Evolutionary conservation across 2,888 invertebrate genomes (phyloP).

Genomic region (Xestia rhomboidea): DNA sequence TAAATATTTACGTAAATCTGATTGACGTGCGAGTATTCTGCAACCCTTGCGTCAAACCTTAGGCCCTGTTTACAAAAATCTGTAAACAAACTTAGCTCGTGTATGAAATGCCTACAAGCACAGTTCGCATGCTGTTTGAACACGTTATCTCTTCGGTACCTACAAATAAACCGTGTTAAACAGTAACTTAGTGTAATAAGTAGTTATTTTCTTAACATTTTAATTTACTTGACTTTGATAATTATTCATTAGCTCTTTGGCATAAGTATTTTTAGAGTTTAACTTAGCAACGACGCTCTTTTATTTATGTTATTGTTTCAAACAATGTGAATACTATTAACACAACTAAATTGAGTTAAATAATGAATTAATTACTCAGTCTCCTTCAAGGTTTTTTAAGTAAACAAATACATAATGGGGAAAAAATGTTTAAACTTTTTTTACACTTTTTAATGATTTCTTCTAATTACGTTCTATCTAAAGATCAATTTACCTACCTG

Average conservation of each 20-base stretch:
- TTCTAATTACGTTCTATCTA: not conserved
- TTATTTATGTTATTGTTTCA: not conserved
- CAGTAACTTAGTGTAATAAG: conserved; percentile 10
- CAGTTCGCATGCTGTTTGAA: conserved; percentile 28
- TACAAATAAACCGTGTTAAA: conserved; percentile 18
- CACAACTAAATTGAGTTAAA: not conserved
- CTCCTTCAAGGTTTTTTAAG: not conserved
- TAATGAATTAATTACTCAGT: conserved; percentile 5
- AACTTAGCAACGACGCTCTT: not conserved
- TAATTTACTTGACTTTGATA: not conserved
- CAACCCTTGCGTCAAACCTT: conserved; percentile 17
- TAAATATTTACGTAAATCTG: conserved; percentile 64
- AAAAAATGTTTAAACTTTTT: not conserved
- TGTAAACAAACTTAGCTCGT: conserved; percentile 7
- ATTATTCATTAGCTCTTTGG: not conserved
- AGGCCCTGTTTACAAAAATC: conserved; percentile 17
- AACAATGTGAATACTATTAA: conserved; percentile 25
- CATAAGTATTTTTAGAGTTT: not conserved
- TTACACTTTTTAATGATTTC: not conserved
- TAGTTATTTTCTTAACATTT: not conserved
- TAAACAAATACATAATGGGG: not conserved
- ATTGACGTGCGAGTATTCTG: conserved; percentile 19
- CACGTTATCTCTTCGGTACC: conserved; percentile 19
- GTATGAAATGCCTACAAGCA: conserved; percentile 3
- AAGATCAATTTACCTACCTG: not conserved